These are phyloP conservation scores for Hassar affinis DNA, from an alignment of 2,113 vertebrate species.

Conservation along the genomic window DNA sequence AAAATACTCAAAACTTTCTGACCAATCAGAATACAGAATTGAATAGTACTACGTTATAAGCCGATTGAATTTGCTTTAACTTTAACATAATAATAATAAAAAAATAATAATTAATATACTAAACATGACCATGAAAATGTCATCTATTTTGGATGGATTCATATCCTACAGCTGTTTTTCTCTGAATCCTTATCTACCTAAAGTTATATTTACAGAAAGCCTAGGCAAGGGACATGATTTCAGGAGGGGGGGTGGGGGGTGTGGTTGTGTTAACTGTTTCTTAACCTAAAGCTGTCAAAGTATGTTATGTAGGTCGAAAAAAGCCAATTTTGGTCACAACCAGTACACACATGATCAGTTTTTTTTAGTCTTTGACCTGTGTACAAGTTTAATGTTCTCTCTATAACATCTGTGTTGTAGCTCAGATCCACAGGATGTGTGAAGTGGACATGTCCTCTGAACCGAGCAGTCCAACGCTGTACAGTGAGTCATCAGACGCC, in stretches of 20 bases:
- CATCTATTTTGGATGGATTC: background rate
- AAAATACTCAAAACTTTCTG: background rate
- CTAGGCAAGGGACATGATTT: background rate
- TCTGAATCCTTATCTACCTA: background rate
- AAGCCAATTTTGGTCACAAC: background rate
- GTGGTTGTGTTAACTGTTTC: background rate
- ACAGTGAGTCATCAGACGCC: constrained; percentile 73
- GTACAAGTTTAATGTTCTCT: background rate
- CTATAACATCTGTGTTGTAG: constrained; percentile 48
- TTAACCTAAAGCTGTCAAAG: background rate
- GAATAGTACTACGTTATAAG: background rate
- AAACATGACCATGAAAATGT: background rate
- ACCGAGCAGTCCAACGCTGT: constrained; percentile 72
- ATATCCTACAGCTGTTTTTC: background rate
- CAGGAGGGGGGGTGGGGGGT: too few species aligned
- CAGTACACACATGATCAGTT: background rate
- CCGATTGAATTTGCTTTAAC: background rate
- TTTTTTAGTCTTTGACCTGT: background rate
- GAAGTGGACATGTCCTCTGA: constrained; percentile 73
- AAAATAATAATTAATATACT: too few species aligned
- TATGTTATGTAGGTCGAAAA: background rate
- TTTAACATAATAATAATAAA: background rate
- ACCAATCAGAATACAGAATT: background rate
- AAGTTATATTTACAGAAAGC: background rate
- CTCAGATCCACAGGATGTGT: constrained; percentile 73